Conservation (phyloP, 2,888 invertebrate genomes). For the Synergus gifuensis region DNA sequence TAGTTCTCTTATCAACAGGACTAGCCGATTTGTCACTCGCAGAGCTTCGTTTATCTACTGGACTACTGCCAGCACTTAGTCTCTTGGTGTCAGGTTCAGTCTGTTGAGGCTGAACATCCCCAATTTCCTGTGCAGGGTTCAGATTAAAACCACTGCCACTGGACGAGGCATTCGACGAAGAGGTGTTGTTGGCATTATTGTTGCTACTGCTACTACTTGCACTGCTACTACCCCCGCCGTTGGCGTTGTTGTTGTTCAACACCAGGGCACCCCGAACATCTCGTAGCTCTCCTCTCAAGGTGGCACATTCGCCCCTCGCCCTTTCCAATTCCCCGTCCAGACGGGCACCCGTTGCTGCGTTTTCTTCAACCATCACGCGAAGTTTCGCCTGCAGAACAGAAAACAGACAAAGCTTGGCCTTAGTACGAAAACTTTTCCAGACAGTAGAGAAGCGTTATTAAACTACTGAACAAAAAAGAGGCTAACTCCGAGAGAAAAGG, state of each 20-base stretch:
- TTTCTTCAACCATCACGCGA: slow-evolving; percentile 94
- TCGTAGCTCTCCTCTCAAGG: slow-evolving; percentile 79
- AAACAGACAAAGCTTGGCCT: slow-evolving; percentile 31
- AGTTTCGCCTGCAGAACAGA: slow-evolving; percentile 83
- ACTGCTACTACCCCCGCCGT: slow-evolving; percentile 57
- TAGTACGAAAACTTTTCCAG: neutral
- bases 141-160: slow-evolving; percentile 59
- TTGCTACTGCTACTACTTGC: slow-evolving; percentile 63
- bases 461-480: neutral
- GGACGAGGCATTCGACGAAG: slow-evolving; percentile 62
- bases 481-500: neutral
- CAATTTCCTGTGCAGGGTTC: slow-evolving; percentile 56
- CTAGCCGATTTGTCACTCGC: slow-evolving; percentile 77
- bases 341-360: slow-evolving; percentile 80
- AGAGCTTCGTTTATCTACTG: slow-evolving; percentile 74
- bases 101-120: slow-evolving; percentile 60
- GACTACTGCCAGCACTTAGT: slow-evolving; percentile 73
- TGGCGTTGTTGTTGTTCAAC: slow-evolving; percentile 69
- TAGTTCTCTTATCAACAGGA: slow-evolving; percentile 77
- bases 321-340: slow-evolving; percentile 82
- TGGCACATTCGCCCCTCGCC: slow-evolving; percentile 82
- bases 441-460: neutral
- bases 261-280: slow-evolving; percentile 78
- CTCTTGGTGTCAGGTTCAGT: slow-evolving; percentile 66
- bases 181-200: slow-evolving; percentile 59